Evolutionary conservation across 35 echinoderm and acorn worm genomes (phyloP), one percentile per base, ranked within the genome.

Genomic region (Eucidaris tribuloides): DNA sequence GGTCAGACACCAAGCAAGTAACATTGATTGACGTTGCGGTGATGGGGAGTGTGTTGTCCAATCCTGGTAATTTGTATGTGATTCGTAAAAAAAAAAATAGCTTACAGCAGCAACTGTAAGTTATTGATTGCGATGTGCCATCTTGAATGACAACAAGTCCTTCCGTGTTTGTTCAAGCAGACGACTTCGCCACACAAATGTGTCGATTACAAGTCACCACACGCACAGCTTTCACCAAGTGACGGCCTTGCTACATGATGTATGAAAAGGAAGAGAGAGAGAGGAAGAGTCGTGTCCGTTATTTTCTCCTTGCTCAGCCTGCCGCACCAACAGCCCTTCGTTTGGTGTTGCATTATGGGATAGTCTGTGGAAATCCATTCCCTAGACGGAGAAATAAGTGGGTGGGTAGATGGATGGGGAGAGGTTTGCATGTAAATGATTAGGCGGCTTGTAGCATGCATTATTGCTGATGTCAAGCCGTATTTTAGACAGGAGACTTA

Each of bases 131-230:
- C 41, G 38, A 74, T 74, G 34, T 74, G 41, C 68, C 68, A 74
- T 74, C 68, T 74, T 74, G 68, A 74, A 74, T 74, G 68, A 74
- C 68, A 74, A 74, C 68, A 36, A 74, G 37, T 40, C 41, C 68
- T 40, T 74, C 41, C n/a, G 41, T 74, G 44, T 74, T 74, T 74
- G 40, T 74, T 74, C 68, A 74, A 74, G 37, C 36, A 44, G 68
- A 74, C 68, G 24, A 74, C 14, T 33, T 14, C 35, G 68, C 68
- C 44, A 33, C 37, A 40, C 14, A 74, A 74, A 74, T 74, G 68
- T 74, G 68, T 74, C 68, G 68, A 74, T 74, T 74, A 40, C 33
- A 44, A 74, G 38, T 74, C 68, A 19, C 39, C 68, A 74, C 68
- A 74, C 68, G 68, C 68, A 74, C 68, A 5, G 20, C 68, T 36